Evolutionary conservation across 1,140 invertebrate genomes (phyloP), one percentile per base, ranked within the genome.

Genomic region (Papilio dardanus): DNA sequence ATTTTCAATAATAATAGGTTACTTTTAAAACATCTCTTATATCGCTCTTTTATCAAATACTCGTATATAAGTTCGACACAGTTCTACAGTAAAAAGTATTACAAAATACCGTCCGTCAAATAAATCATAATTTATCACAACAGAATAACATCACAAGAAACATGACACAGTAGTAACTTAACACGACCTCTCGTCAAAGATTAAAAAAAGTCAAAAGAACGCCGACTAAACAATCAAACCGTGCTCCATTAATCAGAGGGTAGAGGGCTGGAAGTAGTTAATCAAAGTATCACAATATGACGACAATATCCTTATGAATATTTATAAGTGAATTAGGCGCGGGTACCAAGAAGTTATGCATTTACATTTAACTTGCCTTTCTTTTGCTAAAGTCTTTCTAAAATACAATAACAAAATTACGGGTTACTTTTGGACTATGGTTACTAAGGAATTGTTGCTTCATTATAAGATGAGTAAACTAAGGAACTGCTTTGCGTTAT

Each of bases 221-320:
- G 77, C 87, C 87, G 87, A 77, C 82, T 37, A 75, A 82, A 83
- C 81, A 85, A 83, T 86, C 80, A 75, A 74, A 68, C 71, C 74
- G 75, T 75, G 80, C 75, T 81, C 84, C 84, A 90, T 91, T 88
- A 86, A 88, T 90, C 84, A 89, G 83, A 28, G 77, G 78, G 71
- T 68, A 46, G 35, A 84, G 84, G 86, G 87, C 87, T 83, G 81
- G 84, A 79, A 86, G 87, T 85, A 88, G 87, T 92, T 90, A 89
- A 90, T 92, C 90, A 92, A 90, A 92, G 90, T 87, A 92, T 92
- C 88, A 92, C 88, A 86, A 89, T 89, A 88, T 89, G 82, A 81
- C 83, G 81, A 79, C 79, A 86, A 86, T 86, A 86, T 79, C 75
- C 75, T 77, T 79, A 90, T 92, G 90, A 90, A 92, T 92, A 92